Conservation (phyloP, 1,140 invertebrate genomes). For the Drosophila nikananu region DNA sequence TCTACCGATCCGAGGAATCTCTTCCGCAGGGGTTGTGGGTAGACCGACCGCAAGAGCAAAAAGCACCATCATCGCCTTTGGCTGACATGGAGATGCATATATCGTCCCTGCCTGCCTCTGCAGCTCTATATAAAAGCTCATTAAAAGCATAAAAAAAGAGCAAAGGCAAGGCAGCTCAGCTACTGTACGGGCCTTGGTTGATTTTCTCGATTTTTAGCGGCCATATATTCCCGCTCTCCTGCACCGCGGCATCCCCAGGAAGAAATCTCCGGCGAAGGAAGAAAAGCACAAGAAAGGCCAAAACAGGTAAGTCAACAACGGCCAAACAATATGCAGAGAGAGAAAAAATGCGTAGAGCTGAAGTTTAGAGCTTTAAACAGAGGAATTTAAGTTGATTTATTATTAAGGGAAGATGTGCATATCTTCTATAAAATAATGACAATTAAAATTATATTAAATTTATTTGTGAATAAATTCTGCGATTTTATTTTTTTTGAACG, state of each 20-base stretch:
- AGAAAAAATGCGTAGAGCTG: neutral
- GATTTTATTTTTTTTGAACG: too few species aligned
- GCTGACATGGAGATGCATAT: slow-evolving; percentile 56
- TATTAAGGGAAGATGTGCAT: too few species aligned
- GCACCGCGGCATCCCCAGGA: neutral
- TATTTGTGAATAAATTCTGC: too few species aligned
- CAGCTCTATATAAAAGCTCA: slow-evolving; percentile 79
- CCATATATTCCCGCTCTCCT: slow-evolving; percentile 10
- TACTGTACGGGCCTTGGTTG: slow-evolving; percentile 81
- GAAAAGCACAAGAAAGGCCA: slow-evolving; percentile 69
- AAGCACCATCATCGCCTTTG: slow-evolving; percentile 17
- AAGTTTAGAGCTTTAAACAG: neutral
- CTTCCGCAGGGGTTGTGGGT: slow-evolving; percentile 23
- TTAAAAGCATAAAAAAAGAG: slow-evolving; percentile 78
- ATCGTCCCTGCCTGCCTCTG: neutral
- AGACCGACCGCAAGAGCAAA: slow-evolving; percentile 53
- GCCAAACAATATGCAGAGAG: slow-evolving; percentile 31
- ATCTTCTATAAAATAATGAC: neutral
- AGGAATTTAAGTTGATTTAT: neutral
- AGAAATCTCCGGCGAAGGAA: slow-evolving; percentile 36
- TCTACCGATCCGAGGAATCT: slow-evolving; percentile 18
- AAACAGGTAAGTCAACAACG: slow-evolving; percentile 75
- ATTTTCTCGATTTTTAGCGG: slow-evolving; percentile 71
- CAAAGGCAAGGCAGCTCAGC: slow-evolving; percentile 61
- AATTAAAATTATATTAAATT: neutral